A percentile compares a stretch with the other conserved stretches of the same genome.
phyloP scores from a whole-genome alignment of 2,797 vertebrate species.

The Lophotriccus pileatus region DNA sequence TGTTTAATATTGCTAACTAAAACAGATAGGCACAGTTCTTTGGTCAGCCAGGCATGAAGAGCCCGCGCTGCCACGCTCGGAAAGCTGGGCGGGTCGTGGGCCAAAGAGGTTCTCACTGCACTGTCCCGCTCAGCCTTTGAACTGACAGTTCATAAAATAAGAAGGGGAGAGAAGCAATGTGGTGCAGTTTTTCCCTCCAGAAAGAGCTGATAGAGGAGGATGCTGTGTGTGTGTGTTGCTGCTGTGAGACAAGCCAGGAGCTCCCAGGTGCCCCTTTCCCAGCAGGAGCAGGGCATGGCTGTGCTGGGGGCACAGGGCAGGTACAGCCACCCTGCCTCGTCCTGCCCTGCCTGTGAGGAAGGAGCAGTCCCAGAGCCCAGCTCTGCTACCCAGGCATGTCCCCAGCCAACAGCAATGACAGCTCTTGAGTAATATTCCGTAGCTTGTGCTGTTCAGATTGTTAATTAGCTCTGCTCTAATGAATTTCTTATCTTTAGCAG shows the following conservation, averaged over 20 bases:
- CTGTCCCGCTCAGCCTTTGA: not conserved
- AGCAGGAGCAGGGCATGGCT: not conserved
- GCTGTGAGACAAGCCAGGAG: not conserved
- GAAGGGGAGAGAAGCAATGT: not conserved
- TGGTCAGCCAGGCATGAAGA: not conserved
- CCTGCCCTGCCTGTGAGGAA: not conserved
- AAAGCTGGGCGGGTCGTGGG: not conserved
- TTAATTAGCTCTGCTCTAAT: not conserved
- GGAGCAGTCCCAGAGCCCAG: not conserved
- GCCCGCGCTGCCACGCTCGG: not conserved
- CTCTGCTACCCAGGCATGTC: not conserved
- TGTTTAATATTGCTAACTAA: slow-evolving; percentile 14
- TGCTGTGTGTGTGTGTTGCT: not conserved
- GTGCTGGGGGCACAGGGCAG: not conserved
- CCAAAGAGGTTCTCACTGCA: not conserved
- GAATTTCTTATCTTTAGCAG: not conserved
- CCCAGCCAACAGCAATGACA: not conserved
- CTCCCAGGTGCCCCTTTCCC: not conserved
- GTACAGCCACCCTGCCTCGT: not conserved
- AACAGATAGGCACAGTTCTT: not conserved
- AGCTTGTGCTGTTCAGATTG: not conserved
- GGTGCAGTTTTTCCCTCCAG: not conserved
- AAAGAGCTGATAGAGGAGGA: not conserved
- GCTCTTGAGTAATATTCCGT: not conserved
- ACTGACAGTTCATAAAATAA: not conserved